A percentile compares a stretch with the other conserved stretches of the same genome.
These are phyloP conservation scores for Neosalanx taihuensis DNA, from an alignment of 2,797 vertebrate species.

Conservation along the genomic window DNA sequence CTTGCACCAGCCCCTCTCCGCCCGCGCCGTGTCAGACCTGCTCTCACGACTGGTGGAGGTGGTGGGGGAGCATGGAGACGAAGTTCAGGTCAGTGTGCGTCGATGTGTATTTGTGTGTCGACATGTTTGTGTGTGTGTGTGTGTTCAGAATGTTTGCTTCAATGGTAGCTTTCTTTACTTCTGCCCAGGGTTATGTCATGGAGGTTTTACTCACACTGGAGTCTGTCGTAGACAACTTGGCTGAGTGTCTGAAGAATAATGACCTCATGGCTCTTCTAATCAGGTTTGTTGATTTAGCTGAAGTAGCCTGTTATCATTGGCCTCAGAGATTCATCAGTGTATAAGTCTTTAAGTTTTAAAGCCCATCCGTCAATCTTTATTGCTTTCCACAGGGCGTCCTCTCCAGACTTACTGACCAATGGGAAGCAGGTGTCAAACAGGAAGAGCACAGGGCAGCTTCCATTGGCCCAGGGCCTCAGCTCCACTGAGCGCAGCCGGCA, in stretches of 20 bases:
- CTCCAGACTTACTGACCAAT: conserved; percentile 86
- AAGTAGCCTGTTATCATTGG: too few species aligned
- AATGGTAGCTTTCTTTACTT: conserved; percentile 9
- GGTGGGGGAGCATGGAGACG: conserved; percentile 89
- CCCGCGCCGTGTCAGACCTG: conserved; percentile 87
- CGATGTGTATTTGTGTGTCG: not conserved
- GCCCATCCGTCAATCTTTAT: not conserved
- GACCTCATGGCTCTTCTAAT: conserved; percentile 88
- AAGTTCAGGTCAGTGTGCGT: conserved; percentile 60
- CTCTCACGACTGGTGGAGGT: conserved; percentile 91
- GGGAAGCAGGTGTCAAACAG: conserved; percentile 85
- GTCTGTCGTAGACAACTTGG: conserved; percentile 93
- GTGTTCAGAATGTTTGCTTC: not conserved
- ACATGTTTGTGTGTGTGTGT: conserved; percentile 1
- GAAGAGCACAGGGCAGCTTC: conserved; percentile 94
- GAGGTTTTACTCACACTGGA: conserved; percentile 95
- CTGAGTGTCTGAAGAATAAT: conserved; percentile 95
- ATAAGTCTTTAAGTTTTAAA: not conserved
- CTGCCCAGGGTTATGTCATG: conserved; percentile 92
- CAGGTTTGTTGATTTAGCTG: conserved; percentile 71
- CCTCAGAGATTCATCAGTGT: too few species aligned
- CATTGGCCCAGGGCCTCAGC: conserved; percentile 67
- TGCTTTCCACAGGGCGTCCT: conserved; percentile 81
- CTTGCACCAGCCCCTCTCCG: conserved; percentile 88
- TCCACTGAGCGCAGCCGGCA: conserved; percentile 86